Conservation (phyloP, 2,113 vertebrate genomes). For the Symphodus melops region DNA sequence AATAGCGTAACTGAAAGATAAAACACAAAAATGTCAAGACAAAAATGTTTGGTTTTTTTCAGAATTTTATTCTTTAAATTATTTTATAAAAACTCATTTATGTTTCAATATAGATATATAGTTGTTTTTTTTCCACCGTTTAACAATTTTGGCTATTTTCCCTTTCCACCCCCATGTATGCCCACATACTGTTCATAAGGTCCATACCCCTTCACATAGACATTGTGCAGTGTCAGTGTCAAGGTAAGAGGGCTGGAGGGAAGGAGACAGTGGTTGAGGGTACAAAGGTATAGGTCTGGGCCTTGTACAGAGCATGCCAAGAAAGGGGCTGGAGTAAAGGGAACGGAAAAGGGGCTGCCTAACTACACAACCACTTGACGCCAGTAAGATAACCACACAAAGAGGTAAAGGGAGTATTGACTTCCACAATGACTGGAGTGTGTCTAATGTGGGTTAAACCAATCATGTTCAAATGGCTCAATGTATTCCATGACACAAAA, state of each 20-base stretch:
- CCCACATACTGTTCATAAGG: conserved; percentile 61
- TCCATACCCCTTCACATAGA: conserved; percentile 65
- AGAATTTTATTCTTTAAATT: conserved; percentile 84
- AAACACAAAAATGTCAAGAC: neutral
- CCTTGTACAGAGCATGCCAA: conserved; percentile 73
- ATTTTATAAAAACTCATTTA: conserved; percentile 85
- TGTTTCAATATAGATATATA: conserved; percentile 59
- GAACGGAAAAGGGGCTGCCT: conserved; percentile 42
- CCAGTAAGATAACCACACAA: conserved; percentile 66
- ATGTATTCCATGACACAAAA: conserved; percentile 61
- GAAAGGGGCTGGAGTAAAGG: conserved; percentile 32
- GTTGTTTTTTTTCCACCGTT: conserved; percentile 58
- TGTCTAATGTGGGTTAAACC: conserved; percentile 53
- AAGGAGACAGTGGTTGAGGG: conserved; percentile 7
- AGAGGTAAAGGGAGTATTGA: conserved; percentile 68
- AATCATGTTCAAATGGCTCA: conserved; percentile 67
- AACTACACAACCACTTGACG: conserved; percentile 66
- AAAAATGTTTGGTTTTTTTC: conserved; percentile 41
- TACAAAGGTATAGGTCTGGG: conserved; percentile 46
- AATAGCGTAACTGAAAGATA: neutral
- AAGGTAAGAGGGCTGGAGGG: conserved; percentile 23
- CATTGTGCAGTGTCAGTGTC: conserved; percentile 76
- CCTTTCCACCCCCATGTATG: conserved; percentile 59
- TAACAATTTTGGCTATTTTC: conserved; percentile 76
- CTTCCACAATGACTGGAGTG: conserved; percentile 65